phyloP scores from a whole-genome alignment of 2,113 vertebrate species.

The Pachypanchax playfairii region DNA sequence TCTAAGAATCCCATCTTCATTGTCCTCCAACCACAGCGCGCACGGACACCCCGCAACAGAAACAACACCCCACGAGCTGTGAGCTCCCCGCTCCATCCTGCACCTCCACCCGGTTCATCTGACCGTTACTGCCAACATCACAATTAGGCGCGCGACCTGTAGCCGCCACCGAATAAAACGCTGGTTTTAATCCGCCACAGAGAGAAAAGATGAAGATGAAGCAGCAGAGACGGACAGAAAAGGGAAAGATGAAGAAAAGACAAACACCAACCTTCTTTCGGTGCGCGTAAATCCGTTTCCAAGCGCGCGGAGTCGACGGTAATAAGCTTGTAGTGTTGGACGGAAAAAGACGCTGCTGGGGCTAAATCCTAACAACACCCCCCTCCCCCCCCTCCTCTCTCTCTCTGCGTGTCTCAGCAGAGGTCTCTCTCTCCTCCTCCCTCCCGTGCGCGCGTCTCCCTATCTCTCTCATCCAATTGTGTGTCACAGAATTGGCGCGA shows the following conservation, averaged over 20 bases:
- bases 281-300: slow-evolving; percentile 72
- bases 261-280: slow-evolving; percentile 61
- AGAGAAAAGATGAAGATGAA: too few relatives aligned
- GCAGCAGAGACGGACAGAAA: neutral
- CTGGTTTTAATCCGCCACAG: neutral
- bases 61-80: neutral
- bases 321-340: slow-evolving; percentile 70
- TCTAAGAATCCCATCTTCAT: neutral
- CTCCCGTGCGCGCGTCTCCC: neutral
- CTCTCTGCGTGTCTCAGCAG: slow-evolving; percentile 16
- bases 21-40: too few relatives aligned
- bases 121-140: slow-evolving; percentile 26
- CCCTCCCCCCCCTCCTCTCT: slow-evolving; percentile 30
- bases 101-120: slow-evolving; percentile 7
- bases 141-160: slow-evolving; percentile 58
- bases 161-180: slow-evolving; percentile 30
- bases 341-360: slow-evolving; percentile 64
- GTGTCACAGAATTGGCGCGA: slow-evolving; percentile 59
- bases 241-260: slow-evolving; percentile 10
- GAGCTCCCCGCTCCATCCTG: neutral
- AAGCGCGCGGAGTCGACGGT: slow-evolving; percentile 54
- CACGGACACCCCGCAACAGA: too few relatives aligned
- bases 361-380: slow-evolving; percentile 62
- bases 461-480: slow-evolving; percentile 35
- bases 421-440: slow-evolving; percentile 6